These are phyloP conservation scores for Cherax destructor DNA, from an alignment of 1,140 invertebrate species.

Conservation along the genomic window DNA sequence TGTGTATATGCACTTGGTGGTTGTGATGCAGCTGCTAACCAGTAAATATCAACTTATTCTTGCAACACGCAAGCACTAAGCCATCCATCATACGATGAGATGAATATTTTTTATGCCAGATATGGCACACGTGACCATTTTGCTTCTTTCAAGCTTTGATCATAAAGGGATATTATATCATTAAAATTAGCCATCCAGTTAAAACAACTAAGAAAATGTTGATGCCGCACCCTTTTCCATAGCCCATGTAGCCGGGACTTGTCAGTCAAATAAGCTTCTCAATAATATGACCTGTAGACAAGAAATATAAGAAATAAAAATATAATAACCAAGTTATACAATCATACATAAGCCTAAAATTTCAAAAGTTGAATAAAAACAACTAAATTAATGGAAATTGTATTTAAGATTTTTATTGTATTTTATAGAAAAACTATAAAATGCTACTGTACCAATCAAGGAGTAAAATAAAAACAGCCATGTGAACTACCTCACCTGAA, in stretches of 20 bases:
- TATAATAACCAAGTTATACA: no score
- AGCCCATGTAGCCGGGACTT: slow-evolving; percentile 43
- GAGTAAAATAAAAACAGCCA: neutral
- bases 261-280: slow-evolving; percentile 52
- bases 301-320: neutral
- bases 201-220: slow-evolving; percentile 31
- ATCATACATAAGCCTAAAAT: neutral
- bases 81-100: no score
- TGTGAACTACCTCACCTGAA: slow-evolving; percentile 77
- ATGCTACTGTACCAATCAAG: no score
- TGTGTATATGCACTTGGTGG: no score
- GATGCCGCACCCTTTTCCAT: slow-evolving; percentile 52
- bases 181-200: neutral
- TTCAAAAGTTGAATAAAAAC: neutral
- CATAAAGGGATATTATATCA: no score
- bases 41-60: no score
- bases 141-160: no score
- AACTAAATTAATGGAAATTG: neutral
- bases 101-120: no score
- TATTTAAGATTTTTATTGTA: neutral
- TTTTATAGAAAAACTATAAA: no score
- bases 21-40: no score
- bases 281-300: slow-evolving; percentile 38
- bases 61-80: no score
- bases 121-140: no score